phyloP scores from a whole-genome alignment of 2,113 vertebrate species.

The Antennarius striatus region DNA sequence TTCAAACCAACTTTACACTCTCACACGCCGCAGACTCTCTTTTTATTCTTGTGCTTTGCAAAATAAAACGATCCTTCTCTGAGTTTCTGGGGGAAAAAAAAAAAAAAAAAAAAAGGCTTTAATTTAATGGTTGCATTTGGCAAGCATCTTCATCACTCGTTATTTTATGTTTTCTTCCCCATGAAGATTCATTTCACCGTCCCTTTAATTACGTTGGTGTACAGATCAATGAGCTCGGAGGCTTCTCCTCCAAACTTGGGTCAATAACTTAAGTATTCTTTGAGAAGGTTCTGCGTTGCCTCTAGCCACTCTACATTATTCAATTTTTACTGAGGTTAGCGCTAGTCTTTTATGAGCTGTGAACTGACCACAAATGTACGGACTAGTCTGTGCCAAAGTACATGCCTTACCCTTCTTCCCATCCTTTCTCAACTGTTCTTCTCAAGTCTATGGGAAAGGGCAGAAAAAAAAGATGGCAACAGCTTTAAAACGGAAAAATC shows the following conservation, averaged over 20 bases:
- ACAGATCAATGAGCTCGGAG: constrained; percentile 67
- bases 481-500: constrained; percentile 83
- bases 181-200: constrained; percentile 56
- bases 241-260: constrained; percentile 58
- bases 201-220: constrained; percentile 66
- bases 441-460: constrained; percentile 79
- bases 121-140: constrained; percentile 70
- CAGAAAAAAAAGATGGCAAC: constrained; percentile 68
- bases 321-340: constrained; percentile 72
- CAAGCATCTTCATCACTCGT: constrained; percentile 48
- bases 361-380: constrained; percentile 81
- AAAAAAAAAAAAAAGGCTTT: constrained; percentile 43
- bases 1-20: constrained; percentile 48
- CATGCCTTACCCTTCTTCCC: constrained; percentile 67
- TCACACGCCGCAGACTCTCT: constrained; percentile 46
- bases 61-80: constrained; percentile 55
- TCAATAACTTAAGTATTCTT: constrained; percentile 67
- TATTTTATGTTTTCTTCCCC: constrained; percentile 58
- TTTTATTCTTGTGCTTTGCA: constrained; percentile 40
- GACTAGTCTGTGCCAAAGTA: constrained; percentile 65
- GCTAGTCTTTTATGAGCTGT: constrained; percentile 79
- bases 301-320: constrained; percentile 71
- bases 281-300: constrained; percentile 55
- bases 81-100: constrained; percentile 38
- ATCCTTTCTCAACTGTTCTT: constrained; percentile 62